phyloP scores from a whole-genome alignment of 2,113 vertebrate genomes.

The Cyanocitta stelleri region DNA sequence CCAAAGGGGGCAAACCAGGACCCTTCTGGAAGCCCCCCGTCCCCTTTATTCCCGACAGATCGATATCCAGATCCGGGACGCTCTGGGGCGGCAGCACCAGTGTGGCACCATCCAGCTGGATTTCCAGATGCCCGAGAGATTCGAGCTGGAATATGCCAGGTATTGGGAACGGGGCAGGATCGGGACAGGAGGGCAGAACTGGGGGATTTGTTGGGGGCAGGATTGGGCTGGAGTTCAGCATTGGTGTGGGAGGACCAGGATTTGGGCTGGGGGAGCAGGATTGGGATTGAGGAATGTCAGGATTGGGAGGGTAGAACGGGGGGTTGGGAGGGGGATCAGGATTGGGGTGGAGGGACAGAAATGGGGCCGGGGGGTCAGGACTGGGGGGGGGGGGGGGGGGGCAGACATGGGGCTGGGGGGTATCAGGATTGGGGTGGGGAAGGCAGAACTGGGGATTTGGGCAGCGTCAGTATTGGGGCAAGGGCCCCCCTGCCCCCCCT shows the following conservation, averaged over 20 bases:
- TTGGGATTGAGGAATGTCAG: not conserved
- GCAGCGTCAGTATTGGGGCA: not conserved
- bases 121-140: conserved; percentile 89
- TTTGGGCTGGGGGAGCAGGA: not conserved
- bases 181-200: not conserved
- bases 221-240: not conserved
- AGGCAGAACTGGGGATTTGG: not conserved
- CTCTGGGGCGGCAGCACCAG: conserved; percentile 84
- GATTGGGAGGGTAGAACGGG: not conserved
- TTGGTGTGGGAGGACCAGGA: not conserved
- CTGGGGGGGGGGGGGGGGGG: too few species aligned
- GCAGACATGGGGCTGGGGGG: not conserved
- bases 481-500: not conserved
- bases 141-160: conserved; percentile 82
- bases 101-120: conserved; percentile 93
- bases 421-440: too few species aligned
- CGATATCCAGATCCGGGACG: conserved; percentile 84
- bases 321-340: not conserved
- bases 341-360: not conserved
- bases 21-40: not conserved
- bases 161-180: not conserved
- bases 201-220: not conserved
- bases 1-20: not conserved
- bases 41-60: conserved; percentile 42
- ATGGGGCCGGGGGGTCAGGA: not conserved